phyloP scores from a whole-genome alignment of 2,888 invertebrate species.

The Magallana nippona region DNA sequence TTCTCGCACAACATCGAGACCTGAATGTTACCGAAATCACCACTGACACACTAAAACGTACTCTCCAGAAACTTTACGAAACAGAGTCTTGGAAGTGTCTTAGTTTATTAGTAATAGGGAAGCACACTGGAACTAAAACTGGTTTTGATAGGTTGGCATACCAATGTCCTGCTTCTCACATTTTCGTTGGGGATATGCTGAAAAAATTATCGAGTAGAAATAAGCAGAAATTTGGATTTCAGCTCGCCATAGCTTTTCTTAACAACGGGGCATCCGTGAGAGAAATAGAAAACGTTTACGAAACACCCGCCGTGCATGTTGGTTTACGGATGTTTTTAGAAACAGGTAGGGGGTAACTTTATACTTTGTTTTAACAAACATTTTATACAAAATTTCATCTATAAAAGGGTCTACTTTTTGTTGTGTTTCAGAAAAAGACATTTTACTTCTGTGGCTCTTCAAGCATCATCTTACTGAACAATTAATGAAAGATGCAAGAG shows the following conservation, averaged over 20 bases:
- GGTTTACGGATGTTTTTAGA: background rate
- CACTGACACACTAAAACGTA: background rate
- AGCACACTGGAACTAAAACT: conserved; percentile 59
- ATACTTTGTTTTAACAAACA: background rate
- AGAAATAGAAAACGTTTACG: background rate
- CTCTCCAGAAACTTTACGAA: conserved; percentile 73
- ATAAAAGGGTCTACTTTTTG: background rate
- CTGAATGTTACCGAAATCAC: conserved; percentile 38
- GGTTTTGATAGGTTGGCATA: background rate
- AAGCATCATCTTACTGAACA: background rate
- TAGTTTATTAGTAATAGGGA: conserved; percentile 64
- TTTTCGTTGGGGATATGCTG: background rate
- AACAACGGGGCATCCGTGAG: background rate
- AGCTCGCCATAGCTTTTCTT: background rate
- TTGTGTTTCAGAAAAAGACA: conserved; percentile 8
- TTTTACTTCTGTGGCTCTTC: background rate
- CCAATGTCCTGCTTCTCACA: background rate
- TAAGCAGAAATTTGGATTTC: background rate
- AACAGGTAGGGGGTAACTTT: background rate
- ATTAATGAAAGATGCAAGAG: background rate
- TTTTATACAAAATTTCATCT: background rate
- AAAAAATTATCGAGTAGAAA: background rate
- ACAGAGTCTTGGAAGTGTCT: conserved; percentile 61
- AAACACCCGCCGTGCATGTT: background rate
- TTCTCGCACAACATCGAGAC: background rate